Percentiles rank a stretch among this genome's conserved stretches.
These are phyloP conservation scores for Calephelis nemesis DNA, from an alignment of 1,140 invertebrate species.

Conservation along the genomic window DNA sequence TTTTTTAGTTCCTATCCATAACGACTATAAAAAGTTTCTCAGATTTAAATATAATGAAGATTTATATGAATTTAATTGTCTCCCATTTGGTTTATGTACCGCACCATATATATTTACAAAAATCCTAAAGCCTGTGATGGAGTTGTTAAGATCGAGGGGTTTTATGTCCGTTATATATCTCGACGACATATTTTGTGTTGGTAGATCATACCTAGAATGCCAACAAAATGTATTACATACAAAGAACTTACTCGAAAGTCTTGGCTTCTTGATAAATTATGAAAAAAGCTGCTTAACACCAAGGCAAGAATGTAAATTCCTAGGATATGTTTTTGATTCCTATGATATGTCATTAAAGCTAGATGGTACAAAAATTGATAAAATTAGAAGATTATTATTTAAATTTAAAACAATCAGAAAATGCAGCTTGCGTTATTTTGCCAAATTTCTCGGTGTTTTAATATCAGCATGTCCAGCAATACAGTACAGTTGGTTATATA, in stretches of 20 bases:
- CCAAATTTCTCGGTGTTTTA: slow-evolving; percentile 25
- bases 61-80: slow-evolving; percentile 2
- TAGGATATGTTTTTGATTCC: no score
- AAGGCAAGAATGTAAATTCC: no score
- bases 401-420: background rate
- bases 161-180: background rate
- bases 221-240: background rate
- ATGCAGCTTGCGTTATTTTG: slow-evolving; percentile 25
- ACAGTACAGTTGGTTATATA: slow-evolving; percentile 27
- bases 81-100: slow-evolving; percentile 9
- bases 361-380: no score
- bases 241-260: slow-evolving; percentile 5
- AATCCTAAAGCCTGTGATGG: background rate
- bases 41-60: background rate
- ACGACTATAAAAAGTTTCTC: slow-evolving; percentile 12
- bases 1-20: slow-evolving; percentile 19
- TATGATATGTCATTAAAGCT: no score
- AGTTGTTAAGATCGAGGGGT: background rate
- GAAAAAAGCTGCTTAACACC: background rate
- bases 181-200: slow-evolving; percentile 1
- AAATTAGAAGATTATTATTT: background rate
- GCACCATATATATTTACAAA: slow-evolving; percentile 12
- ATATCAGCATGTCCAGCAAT: slow-evolving; percentile 28
- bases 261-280: slow-evolving; percentile 8
- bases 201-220: background rate